phyloP scores from a whole-genome alignment of 2,888 invertebrate species.

The Mechanitis messenoides region DNA sequence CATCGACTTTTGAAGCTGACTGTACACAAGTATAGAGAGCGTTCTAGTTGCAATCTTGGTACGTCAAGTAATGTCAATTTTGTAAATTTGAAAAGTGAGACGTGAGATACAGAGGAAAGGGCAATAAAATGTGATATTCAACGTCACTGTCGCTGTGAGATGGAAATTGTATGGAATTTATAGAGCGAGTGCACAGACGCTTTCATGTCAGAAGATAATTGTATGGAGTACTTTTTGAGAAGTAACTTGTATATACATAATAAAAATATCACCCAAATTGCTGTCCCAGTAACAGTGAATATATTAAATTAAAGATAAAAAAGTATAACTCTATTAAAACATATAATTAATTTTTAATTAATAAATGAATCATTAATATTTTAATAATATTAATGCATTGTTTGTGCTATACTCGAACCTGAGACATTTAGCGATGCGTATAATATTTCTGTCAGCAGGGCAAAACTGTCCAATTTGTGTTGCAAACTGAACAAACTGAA shows the following conservation, averaged over 20 bases:
- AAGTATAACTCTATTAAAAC: too few relatives aligned
- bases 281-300: too few relatives aligned
- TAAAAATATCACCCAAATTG: background rate
- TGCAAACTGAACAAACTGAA: too few relatives aligned
- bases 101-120: constrained; percentile 24
- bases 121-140: constrained; percentile 26
- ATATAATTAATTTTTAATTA: too few relatives aligned
- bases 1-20: too few relatives aligned
- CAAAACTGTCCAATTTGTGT: too few relatives aligned
- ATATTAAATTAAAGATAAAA: too few relatives aligned
- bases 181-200: constrained; percentile 7
- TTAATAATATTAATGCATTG: too few relatives aligned
- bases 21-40: constrained; percentile 7
- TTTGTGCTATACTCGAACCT: too few relatives aligned
- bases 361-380: too few relatives aligned
- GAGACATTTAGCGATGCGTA: too few relatives aligned
- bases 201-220: background rate
- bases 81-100: constrained; percentile 23
- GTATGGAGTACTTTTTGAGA: background rate
- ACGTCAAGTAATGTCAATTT: constrained; percentile 27
- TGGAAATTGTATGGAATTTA: constrained; percentile 27
- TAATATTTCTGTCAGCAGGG: too few relatives aligned
- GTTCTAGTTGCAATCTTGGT: constrained; percentile 9
- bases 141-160: constrained; percentile 16
- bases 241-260: background rate